Base-by-base conservation (phyloP, 2,888 invertebrate species). In the Nudaria mundana region DNA sequence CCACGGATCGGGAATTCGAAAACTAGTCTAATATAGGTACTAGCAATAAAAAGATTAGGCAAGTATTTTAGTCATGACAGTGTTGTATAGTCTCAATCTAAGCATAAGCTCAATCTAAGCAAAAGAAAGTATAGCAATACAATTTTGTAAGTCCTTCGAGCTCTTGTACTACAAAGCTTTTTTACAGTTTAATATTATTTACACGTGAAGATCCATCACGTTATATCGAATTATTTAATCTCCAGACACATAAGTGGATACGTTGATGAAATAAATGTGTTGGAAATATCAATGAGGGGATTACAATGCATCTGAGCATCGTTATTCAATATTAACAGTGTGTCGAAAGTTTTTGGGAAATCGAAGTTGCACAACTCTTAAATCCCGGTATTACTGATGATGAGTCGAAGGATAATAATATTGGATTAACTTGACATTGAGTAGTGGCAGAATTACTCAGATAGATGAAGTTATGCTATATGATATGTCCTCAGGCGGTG, bases 281-380 rank as follows among this genome's bases (percentile, higher is more conserved):
- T 26, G 25, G 30, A 56, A 64, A 66, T 67, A 62, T 56, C 59
- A 67, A 59, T 51, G 52, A 56, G 51, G 43, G 56, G 53, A 64
- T 62, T 62, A 59, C 48, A 62, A 62, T 62, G 56, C 56, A n/a
- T 30, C 11, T 42, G 20, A 31, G 25, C 39, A 40, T 25, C 48
- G 54, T 60, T 52, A 55, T 61, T 60, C 46, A 55, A 52, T 45
- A 56, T 52, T 47, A 46, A 32, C 40, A 44, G 39, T 41, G 36
- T 30, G 22, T 10, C 35, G 31, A 11, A 52, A 45, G 39, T 38
- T 37, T 35, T 46, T 30, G 31, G 26, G 36, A 44, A 44, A 52
- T 23, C 40, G 28, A 8, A 7, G 25, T 50, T 50, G 20, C 43
- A 28, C 22, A 55, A 50, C 36, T 26, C 18, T 32, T 4, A 15